These are phyloP conservation scores for Ceramica pisi DNA, from an alignment of 2,888 invertebrate genomes.

Conservation along the genomic window DNA sequence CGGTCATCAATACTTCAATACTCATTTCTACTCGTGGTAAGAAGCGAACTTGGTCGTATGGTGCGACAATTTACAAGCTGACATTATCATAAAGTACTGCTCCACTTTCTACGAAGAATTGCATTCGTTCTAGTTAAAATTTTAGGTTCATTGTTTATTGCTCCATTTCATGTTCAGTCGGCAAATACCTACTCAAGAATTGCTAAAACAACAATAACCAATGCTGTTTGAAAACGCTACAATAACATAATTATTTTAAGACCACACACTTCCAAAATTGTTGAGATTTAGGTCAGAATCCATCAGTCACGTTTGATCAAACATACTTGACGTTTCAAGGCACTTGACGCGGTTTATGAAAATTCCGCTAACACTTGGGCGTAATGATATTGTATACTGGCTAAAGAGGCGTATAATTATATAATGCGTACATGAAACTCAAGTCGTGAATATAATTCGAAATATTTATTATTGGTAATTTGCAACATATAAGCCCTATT, in stretches of 20 bases:
- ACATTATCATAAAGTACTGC: not conserved
- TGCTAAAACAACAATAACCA: constrained; percentile 44
- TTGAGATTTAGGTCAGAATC: constrained; percentile 60
- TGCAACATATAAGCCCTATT: too few species aligned
- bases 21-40: too few species aligned
- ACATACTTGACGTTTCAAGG: constrained; percentile 68
- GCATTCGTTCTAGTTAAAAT: constrained; percentile 41
- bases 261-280: constrained; percentile 21
- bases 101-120: constrained; percentile 28
- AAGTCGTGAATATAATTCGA: too few species aligned
- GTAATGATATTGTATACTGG: constrained; percentile 3
- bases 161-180: constrained; percentile 38
- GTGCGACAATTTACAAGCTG: not conserved
- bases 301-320: constrained; percentile 69
- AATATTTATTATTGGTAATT: too few species aligned
- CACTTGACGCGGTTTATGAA: constrained; percentile 40
- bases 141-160: constrained; percentile 46
- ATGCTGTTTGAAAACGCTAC: constrained; percentile 33
- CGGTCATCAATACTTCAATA: not conserved
- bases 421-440: not conserved
- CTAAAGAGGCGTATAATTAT: not conserved
- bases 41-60: not conserved
- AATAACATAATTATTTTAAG: constrained; percentile 48
- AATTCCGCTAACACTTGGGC: constrained; percentile 47
- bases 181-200: constrained; percentile 53